Percentiles rank a stretch among this genome's conserved stretches.
phyloP scores from a whole-genome alignment of 2,797 vertebrate genomes.

The Sebastolobus altivelis region DNA sequence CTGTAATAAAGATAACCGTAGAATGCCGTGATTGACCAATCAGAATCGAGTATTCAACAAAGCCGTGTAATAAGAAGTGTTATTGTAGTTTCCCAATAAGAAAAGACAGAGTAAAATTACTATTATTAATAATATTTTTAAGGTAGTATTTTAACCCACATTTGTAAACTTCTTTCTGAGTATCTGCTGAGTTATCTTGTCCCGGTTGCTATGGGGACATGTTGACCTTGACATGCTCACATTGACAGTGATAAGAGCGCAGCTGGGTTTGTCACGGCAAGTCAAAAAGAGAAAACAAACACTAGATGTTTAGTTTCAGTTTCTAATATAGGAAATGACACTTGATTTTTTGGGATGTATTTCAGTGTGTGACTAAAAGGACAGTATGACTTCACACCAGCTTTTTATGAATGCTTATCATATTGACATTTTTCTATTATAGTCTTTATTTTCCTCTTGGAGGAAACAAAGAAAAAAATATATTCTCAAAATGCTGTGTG shows the following conservation, averaged over 20 bases:
- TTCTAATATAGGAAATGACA: not conserved
- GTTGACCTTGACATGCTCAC: conserved; percentile 11
- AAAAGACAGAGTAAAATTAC: not conserved
- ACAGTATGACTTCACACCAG: not conserved
- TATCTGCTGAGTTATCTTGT: conserved; percentile 35
- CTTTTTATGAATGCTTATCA: not conserved
- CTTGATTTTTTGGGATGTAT: not conserved
- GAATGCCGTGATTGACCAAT: too few species aligned
- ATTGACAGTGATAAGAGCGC: conserved; percentile 35
- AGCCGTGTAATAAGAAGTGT: not conserved
- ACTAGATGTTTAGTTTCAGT: not conserved
- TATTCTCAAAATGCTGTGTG: not conserved
- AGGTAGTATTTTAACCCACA: not conserved
- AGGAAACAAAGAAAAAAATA: not conserved
- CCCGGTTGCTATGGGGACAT: conserved; percentile 38
- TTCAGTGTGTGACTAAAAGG: not conserved
- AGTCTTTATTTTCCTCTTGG: not conserved
- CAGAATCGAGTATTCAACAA: too few species aligned
- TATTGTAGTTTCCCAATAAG: not conserved
- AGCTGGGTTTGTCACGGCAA: conserved; percentile 22
- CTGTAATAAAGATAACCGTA: too few species aligned
- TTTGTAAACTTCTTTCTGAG: conserved; percentile 19
- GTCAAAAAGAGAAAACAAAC: not conserved
- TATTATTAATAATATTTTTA: not conserved
- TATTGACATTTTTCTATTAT: not conserved